Percentiles rank a stretch among this genome's conserved stretches.
Evolutionary conservation across 2,113 vertebrate species (phyloP).

Genomic region (Myxocyprinus asiaticus): DNA sequence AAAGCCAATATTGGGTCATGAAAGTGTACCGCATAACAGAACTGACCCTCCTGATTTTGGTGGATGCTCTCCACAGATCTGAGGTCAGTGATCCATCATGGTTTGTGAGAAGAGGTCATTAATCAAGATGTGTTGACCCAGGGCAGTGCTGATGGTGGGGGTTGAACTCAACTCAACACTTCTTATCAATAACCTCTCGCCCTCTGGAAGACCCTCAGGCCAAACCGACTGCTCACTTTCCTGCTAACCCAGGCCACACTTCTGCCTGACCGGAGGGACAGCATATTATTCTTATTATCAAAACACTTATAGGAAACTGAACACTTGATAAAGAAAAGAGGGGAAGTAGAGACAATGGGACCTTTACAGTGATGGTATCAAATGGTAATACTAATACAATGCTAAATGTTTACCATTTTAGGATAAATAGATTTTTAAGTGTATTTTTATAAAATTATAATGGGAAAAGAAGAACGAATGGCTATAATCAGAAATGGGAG

Average conservation of each 20-base stretch:
- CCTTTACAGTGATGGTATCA: not conserved
- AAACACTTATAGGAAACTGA: not conserved
- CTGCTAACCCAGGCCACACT: constrained; percentile 21
- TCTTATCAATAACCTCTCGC: constrained; percentile 27
- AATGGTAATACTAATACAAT: not conserved
- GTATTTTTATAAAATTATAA: no score
- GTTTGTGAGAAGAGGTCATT: constrained; percentile 12
- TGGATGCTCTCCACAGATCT: not conserved
- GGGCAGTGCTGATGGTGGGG: constrained; percentile 12
- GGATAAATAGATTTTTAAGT: no score
- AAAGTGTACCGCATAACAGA: no score
- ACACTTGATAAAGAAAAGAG: constrained; percentile 4
- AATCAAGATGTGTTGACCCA: constrained; percentile 45
- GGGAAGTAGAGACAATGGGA: constrained; percentile 34
- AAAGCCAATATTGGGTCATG: no score
- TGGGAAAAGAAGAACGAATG: not conserved
- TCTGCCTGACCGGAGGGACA: not conserved
- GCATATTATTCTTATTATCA: not conserved
- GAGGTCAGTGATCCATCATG: constrained; percentile 37
- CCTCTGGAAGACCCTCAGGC: constrained; percentile 24
- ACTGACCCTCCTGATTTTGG: not conserved
- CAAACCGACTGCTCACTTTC: constrained; percentile 15
- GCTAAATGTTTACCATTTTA: not conserved
- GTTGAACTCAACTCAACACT: constrained; percentile 28
- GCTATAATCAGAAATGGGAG: constrained; percentile 19